These are phyloP conservation scores for Pterostichus niger DNA, from an alignment of 2,888 invertebrate genomes.

Conservation along the genomic window DNA sequence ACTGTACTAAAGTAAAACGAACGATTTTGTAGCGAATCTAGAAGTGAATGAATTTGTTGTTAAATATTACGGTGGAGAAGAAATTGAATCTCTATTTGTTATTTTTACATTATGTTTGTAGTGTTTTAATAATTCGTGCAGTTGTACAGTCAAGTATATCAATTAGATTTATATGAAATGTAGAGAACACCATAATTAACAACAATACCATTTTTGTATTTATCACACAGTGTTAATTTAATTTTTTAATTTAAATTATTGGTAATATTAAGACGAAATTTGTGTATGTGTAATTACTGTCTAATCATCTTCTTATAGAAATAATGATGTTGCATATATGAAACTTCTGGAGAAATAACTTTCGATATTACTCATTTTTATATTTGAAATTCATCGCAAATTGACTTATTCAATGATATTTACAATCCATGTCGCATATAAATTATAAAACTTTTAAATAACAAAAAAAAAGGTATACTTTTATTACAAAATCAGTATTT, in stretches of 20 bases:
- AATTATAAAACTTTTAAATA: too few relatives aligned
- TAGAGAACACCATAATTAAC: slow-evolving; percentile 63
- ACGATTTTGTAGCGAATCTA: slow-evolving; percentile 28
- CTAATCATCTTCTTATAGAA: slow-evolving; percentile 48
- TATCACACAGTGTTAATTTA: slow-evolving; percentile 55
- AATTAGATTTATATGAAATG: slow-evolving; percentile 62
- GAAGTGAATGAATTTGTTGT: slow-evolving; percentile 48
- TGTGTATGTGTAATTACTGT: slow-evolving; percentile 59
- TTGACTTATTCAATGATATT: slow-evolving; percentile 6
- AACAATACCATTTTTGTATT: slow-evolving; percentile 60
- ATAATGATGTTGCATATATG: slow-evolving; percentile 54
- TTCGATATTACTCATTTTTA: slow-evolving; percentile 20
- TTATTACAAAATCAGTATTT: too few relatives aligned
- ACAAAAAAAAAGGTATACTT: too few relatives aligned
- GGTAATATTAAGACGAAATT: slow-evolving; percentile 52
- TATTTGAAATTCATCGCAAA: slow-evolving; percentile 16
- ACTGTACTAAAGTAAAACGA: slow-evolving; percentile 40
- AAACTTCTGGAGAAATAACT: slow-evolving; percentile 26
- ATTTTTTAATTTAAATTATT: slow-evolving; percentile 62
- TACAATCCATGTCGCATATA: slow-evolving; percentile 30
- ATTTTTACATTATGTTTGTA: slow-evolving; percentile 44
- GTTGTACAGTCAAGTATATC: slow-evolving; percentile 61
- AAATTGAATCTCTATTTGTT: slow-evolving; percentile 62
- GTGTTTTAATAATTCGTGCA: slow-evolving; percentile 51
- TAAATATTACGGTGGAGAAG: slow-evolving; percentile 54